Base-by-base conservation (phyloP, 2,797 vertebrate species). In the Ctenopoma multispine region DNA sequence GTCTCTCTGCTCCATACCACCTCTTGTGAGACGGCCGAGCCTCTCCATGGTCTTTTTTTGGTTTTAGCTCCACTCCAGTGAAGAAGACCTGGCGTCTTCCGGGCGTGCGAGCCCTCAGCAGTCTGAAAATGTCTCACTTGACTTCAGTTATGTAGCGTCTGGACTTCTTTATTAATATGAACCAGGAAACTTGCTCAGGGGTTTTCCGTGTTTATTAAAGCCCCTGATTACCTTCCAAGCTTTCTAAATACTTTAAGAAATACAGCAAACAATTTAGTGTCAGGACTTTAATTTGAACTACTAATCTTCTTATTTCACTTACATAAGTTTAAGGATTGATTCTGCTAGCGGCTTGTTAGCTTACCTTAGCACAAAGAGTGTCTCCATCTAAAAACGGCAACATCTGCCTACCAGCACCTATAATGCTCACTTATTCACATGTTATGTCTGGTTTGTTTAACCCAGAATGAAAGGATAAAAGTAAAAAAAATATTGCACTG, bases 1-100 rank as follows among this genome's bases (percentile, higher is more conserved):
- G 86, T 87, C 88, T 90, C 80, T 81, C 81, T 71, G 82, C 77
- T 91, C 81, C 86, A 89, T 87, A 89, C 85, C 90, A 87, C 86
- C 89, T 91, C 89, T 89, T 76, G 72, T 82, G 79, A 92, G 86
- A 85, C 54, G 11, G 55, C 50, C n/a, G 7, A 71, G 77, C 74
- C 84, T 84, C 60, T 82, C 59, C 24, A 5, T 63, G 56, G 81
- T 65, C 72, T 84, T 84, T 83, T 79, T 80, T 72, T 66, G 75
- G 51, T 65, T 79, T 81, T 74, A 57, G 78, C 79, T 85, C 49
- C 78, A 75, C 69, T 87, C 51, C 74, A 79, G 44, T 85, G 65
- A 79, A 75, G 87, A 90, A 80, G 67, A 75, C 36, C 64, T 0
- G 2, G 4, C 14, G 31, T 82, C 75, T 71, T 69, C 51, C 1